phyloP scores from a whole-genome alignment of 2,888 invertebrate genomes.

The Mystacides longicornis region DNA sequence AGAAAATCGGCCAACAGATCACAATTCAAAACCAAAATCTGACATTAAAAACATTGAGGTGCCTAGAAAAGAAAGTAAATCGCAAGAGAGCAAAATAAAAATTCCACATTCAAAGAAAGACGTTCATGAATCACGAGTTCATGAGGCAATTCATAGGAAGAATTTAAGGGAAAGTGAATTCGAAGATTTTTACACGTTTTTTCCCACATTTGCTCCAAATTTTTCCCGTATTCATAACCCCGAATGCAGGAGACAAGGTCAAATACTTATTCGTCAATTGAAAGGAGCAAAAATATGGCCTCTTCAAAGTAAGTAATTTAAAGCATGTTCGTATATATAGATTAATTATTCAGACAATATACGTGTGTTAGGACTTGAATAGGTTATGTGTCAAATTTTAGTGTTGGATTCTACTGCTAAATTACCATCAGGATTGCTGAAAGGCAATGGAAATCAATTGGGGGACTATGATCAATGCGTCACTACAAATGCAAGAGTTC shows the following conservation, averaged over 20 bases:
- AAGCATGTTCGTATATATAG: background rate
- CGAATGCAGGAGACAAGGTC: constrained; percentile 61
- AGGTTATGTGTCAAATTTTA: constrained; percentile 34
- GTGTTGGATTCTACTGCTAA: constrained; percentile 69
- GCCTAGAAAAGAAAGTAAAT: background rate
- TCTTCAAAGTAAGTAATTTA: constrained; percentile 56
- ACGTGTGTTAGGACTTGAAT: background rate
- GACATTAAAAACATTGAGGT: background rate
- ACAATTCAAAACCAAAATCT: constrained; percentile 17
- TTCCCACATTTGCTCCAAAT: constrained; percentile 63
- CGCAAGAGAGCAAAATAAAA: constrained; percentile 13
- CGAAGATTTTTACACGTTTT: constrained; percentile 54
- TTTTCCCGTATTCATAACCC: constrained; percentile 56
- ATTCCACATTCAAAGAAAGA: constrained; percentile 29
- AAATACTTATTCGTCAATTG: constrained; percentile 59
- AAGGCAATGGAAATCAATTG: constrained; percentile 63
- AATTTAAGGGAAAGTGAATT: constrained; percentile 49
- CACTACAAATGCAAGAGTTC: constrained; percentile 52
- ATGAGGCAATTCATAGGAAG: constrained; percentile 30
- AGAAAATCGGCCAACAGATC: constrained; percentile 21
- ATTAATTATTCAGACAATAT: background rate
- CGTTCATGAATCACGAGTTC: constrained; percentile 36
- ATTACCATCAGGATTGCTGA: constrained; percentile 58
- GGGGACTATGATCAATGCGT: constrained; percentile 66
- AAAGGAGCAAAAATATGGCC: constrained; percentile 65